A percentile compares a stretch with the other conserved stretches of the same genome.
These are phyloP conservation scores for Nomada fucata DNA, from an alignment of 2,888 invertebrate genomes.

Conservation along the genomic window DNA sequence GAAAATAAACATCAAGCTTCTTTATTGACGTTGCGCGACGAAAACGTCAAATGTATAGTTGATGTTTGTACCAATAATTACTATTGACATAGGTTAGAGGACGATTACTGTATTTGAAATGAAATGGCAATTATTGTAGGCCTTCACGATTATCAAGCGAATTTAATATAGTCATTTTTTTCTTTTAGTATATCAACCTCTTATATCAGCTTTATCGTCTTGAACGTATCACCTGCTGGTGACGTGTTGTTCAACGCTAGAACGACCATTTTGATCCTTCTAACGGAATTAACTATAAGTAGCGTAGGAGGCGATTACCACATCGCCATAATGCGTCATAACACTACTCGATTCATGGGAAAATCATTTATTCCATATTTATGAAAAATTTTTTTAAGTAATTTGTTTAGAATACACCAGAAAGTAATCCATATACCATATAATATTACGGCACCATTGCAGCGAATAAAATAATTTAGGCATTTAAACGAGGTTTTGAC, in stretches of 20 bases:
- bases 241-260: conserved; percentile 54
- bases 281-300: conserved; percentile 29
- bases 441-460: too few relatives aligned
- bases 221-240: conserved; percentile 57
- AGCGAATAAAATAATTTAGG: not conserved
- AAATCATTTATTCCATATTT: too few relatives aligned
- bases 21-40: conserved; percentile 6
- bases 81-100: conserved; percentile 60
- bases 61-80: conserved; percentile 28
- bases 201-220: conserved; percentile 45
- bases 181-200: conserved; percentile 25
- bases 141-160: conserved; percentile 7
- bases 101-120: conserved; percentile 19
- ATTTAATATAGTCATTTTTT: conserved; percentile 18
- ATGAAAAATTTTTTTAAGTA: too few relatives aligned
- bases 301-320: conserved; percentile 17
- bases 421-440: too few relatives aligned
- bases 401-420: too few relatives aligned
- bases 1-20: conserved; percentile 12
- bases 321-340: not conserved
- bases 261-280: conserved; percentile 54
- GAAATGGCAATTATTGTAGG: conserved; percentile 18
- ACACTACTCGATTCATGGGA: not conserved
- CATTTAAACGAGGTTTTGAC: conserved; percentile 25
- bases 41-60: conserved; percentile 2